A percentile compares a stretch with the other conserved stretches of the same genome.
phyloP scores from a whole-genome alignment of 2,888 invertebrate species.

The Aphrophora alni region DNA sequence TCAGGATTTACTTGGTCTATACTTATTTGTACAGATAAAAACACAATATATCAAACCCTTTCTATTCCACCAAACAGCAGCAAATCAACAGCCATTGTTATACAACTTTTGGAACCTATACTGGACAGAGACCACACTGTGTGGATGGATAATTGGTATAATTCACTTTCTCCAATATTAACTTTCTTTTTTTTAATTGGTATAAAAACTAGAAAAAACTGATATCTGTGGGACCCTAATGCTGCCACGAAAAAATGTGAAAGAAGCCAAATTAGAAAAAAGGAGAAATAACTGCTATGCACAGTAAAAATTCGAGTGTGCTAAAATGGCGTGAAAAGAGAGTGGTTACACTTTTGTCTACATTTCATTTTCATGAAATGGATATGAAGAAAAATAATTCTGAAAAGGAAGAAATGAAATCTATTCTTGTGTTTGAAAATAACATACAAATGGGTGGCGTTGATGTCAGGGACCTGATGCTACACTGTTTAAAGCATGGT shows the following conservation, averaged over 20 bases:
- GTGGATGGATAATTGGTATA: constrained; percentile 23
- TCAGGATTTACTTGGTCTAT: constrained; percentile 19
- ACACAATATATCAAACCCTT: background rate
- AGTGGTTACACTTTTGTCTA: constrained; percentile 9
- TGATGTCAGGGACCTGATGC: constrained; percentile 25
- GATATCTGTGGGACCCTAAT: constrained; percentile 21
- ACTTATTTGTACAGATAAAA: constrained; percentile 17
- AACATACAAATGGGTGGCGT: constrained; percentile 28
- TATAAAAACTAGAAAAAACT: background rate
- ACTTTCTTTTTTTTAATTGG: no score
- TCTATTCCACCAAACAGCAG: constrained; percentile 9
- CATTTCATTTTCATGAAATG: constrained; percentile 3
- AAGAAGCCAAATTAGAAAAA: background rate
- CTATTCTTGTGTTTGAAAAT: constrained; percentile 15
- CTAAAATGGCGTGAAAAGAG: constrained; percentile 13
- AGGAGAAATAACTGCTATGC: constrained; percentile 3
- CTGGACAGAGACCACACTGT: background rate
- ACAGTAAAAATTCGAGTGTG: constrained; percentile 3
- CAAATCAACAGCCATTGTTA: constrained; percentile 15
- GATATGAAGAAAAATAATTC: background rate
- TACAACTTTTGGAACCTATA: background rate
- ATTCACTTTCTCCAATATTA: background rate
- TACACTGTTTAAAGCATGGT: constrained; percentile 11
- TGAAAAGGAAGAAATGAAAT: background rate
- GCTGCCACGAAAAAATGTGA: constrained; percentile 12